A percentile compares a stretch with the other conserved stretches of the same genome.
Evolutionary conservation across 2,888 invertebrate genomes (phyloP).

Genomic region (Erebia aethiops): DNA sequence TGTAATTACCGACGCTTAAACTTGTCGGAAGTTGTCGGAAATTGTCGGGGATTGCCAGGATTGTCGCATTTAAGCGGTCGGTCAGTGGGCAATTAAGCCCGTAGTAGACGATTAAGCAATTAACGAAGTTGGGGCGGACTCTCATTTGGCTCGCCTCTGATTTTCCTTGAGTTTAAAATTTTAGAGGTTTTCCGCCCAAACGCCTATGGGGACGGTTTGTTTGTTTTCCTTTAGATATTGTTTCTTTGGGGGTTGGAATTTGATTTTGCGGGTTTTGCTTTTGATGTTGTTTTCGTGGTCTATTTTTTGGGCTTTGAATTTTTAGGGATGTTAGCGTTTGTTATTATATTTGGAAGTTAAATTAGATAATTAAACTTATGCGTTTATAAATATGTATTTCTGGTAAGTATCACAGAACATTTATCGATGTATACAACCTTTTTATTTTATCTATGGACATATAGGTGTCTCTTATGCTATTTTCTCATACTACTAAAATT

Average conservation of each 20-base stretch:
- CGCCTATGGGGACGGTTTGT: slow-evolving; percentile 40
- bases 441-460: too few species aligned
- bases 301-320: slow-evolving; percentile 5
- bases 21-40: slow-evolving; percentile 61
- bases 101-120: slow-evolving; percentile 79
- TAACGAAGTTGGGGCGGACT: slow-evolving; percentile 77
- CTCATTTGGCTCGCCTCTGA: slow-evolving; percentile 65
- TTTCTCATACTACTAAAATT: too few species aligned
- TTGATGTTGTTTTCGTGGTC: slow-evolving; percentile 14
- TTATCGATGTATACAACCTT: too few species aligned
- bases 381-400: too few species aligned
- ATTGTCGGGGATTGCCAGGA: slow-evolving; percentile 65
- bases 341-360: background rate
- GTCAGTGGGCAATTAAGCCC: slow-evolving; percentile 73
- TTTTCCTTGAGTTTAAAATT: slow-evolving; percentile 61
- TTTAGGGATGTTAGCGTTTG: background rate
- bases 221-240: slow-evolving; percentile 40
- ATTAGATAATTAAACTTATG: background rate
- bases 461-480: too few species aligned
- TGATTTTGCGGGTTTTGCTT: slow-evolving; percentile 32
- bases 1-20: slow-evolving; percentile 75
- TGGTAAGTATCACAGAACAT: too few species aligned
- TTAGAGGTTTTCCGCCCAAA: slow-evolving; percentile 46
- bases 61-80: slow-evolving; percentile 72
- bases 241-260: slow-evolving; percentile 33